These are phyloP conservation scores for Trichomycterus rosablanca DNA, from an alignment of 2,113 vertebrate genomes.

Conservation along the genomic window DNA sequence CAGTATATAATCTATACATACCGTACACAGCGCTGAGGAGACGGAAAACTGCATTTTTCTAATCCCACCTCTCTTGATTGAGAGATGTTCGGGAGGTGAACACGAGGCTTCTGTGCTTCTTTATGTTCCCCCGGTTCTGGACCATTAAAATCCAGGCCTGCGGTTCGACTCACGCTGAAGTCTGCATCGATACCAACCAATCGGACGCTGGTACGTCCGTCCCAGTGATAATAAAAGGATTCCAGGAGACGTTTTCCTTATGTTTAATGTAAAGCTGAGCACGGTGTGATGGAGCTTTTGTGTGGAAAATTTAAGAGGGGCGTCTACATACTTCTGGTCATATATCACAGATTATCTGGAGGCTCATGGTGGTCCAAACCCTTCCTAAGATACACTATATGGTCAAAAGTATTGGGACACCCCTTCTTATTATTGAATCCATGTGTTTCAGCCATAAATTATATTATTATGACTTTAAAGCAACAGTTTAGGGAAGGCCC, in stretches of 20 bases:
- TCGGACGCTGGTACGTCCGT: slow-evolving; percentile 36
- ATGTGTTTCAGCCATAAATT: too few species aligned
- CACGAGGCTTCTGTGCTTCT: slow-evolving; percentile 31
- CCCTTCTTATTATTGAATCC: too few species aligned
- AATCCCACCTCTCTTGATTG: slow-evolving; percentile 21
- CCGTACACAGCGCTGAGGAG: slow-evolving; percentile 8
- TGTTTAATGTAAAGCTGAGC: not conserved
- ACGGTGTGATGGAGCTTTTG: too few species aligned
- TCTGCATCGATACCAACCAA: slow-evolving; percentile 35
- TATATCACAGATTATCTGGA: too few species aligned
- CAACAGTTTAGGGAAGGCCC: too few species aligned
- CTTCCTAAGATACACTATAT: too few species aligned
- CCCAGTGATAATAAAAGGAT: slow-evolving; percentile 23
- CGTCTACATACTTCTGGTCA: too few species aligned
- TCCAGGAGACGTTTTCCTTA: not conserved
- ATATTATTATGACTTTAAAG: too few species aligned
- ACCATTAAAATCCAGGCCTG: slow-evolving; percentile 42
- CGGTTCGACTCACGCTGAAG: slow-evolving; percentile 17
- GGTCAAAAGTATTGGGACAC: too few species aligned
- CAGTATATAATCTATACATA: slow-evolving; percentile 14
- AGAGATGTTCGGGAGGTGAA: slow-evolving; percentile 40
- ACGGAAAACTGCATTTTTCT: slow-evolving; percentile 37
- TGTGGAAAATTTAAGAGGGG: too few species aligned
- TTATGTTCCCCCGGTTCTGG: slow-evolving; percentile 41
- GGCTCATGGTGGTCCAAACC: too few species aligned